Evolutionary conservation across 2,888 invertebrate genomes (phyloP).

Genomic region (Ganaspis brasiliensis): DNA sequence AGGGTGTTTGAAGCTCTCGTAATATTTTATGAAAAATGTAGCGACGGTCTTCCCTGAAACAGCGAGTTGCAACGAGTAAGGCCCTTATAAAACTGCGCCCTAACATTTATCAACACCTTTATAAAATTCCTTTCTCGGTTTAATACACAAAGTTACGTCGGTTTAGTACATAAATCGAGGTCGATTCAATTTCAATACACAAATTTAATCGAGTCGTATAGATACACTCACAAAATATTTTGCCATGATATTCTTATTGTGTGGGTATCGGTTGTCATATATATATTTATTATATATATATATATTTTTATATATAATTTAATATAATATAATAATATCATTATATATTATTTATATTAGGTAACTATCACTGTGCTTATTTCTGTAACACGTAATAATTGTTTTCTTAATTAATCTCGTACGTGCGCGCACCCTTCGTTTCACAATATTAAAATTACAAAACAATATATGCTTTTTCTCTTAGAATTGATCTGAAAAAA

Average conservation of each 20-base stretch:
- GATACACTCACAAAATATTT: slow-evolving; percentile 58
- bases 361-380: slow-evolving; percentile 77
- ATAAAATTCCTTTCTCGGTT: slow-evolving; percentile 56
- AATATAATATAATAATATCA: slow-evolving; percentile 55
- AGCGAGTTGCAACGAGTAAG: slow-evolving; percentile 26
- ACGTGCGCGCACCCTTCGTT: slow-evolving; percentile 55
- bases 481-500: neutral
- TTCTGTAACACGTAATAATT: slow-evolving; percentile 74
- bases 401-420: slow-evolving; percentile 62
- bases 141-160: slow-evolving; percentile 40
- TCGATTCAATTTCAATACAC: slow-evolving; percentile 29
- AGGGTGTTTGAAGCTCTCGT: slow-evolving; percentile 26
- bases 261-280: slow-evolving; percentile 52
- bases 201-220: slow-evolving; percentile 39
- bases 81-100: slow-evolving; percentile 32
- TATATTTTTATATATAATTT: slow-evolving; percentile 44
- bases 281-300: slow-evolving; percentile 44
- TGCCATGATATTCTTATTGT: slow-evolving; percentile 53
- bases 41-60: slow-evolving; percentile 11
- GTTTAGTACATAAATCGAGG: slow-evolving; percentile 35
- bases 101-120: slow-evolving; percentile 52
- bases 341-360: slow-evolving; percentile 58
- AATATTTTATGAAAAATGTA: slow-evolving; percentile 39
- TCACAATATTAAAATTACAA: slow-evolving; percentile 44
- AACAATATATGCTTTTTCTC: slow-evolving; percentile 19